Conservation (phyloP, 2,113 vertebrate genomes). For the Rhinolophus ferrumequinum region DNA sequence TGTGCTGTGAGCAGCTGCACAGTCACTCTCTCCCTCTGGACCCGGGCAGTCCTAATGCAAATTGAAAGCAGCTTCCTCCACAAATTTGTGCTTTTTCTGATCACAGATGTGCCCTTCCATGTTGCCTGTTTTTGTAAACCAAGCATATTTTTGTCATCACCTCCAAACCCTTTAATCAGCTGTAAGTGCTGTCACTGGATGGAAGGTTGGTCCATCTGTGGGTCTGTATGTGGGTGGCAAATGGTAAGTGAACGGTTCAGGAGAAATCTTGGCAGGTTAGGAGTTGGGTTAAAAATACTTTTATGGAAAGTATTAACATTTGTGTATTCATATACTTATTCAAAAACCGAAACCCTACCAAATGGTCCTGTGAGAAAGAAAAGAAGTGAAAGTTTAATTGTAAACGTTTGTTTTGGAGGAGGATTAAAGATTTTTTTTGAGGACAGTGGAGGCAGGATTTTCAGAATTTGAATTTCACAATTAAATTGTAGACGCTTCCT, state of each 20-base stretch:
- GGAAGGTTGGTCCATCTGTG: not conserved
- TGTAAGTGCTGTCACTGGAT: not conserved
- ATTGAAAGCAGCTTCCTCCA: conserved; percentile 73
- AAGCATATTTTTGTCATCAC: conserved; percentile 73
- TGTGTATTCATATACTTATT: conserved; percentile 52
- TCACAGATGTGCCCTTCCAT: conserved; percentile 65
- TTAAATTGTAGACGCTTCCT: not conserved
- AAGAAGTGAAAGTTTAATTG: not conserved
- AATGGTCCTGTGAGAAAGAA: not conserved
- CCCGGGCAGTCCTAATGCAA: conserved; percentile 48
- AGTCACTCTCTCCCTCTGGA: not conserved
- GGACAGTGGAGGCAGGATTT: not conserved
- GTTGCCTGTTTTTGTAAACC: conserved; percentile 47
- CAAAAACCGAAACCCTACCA: conserved; percentile 38
- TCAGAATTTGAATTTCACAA: not conserved
- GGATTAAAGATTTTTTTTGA: not conserved
- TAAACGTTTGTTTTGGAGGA: conserved; percentile 1
- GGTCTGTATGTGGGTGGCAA: conserved; percentile 59
- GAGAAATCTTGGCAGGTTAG: conserved; percentile 50
- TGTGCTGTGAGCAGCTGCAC: not conserved
- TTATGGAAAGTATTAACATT: conserved; percentile 31
- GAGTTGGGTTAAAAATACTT: conserved; percentile 49
- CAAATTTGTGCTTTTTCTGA: conserved; percentile 38
- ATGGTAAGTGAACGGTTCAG: not conserved
- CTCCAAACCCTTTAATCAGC: conserved; percentile 64